Conservation (phyloP, 2,888 invertebrate species). For the Metellina segmentata region DNA sequence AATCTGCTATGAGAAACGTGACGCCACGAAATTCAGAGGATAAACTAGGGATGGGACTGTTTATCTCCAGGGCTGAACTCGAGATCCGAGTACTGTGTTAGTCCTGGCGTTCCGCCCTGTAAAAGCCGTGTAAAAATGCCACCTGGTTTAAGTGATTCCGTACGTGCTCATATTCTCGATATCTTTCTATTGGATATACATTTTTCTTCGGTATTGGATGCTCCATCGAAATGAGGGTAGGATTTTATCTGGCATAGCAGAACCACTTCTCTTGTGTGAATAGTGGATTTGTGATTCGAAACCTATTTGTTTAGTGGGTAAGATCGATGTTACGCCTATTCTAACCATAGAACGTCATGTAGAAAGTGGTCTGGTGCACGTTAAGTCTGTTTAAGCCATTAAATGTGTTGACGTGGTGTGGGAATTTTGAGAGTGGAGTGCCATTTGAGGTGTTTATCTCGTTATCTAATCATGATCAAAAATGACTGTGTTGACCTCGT, state of each 20-base stretch:
- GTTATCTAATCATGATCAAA: too few relatives aligned
- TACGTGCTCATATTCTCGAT: not conserved
- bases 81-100: not conserved
- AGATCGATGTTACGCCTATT: not conserved
- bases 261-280: not conserved
- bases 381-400: too few relatives aligned
- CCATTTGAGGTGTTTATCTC: too few relatives aligned
- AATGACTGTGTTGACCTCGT: too few relatives aligned
- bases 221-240: not conserved
- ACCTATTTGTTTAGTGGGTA: not conserved
- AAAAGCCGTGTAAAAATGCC: not conserved
- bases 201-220: not conserved
- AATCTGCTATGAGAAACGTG: not conserved
- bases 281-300: not conserved
- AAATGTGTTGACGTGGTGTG: too few relatives aligned
- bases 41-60: not conserved
- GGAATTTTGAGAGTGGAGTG: too few relatives aligned
- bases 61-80: not conserved
- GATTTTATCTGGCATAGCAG: not conserved
- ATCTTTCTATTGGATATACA: not conserved
- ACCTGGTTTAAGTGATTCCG: not conserved
- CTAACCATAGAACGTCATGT: too few relatives aligned
- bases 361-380: too few relatives aligned
- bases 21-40: not conserved
- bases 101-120: not conserved